Conservation (phyloP, 2,888 invertebrate genomes). For the Cataglyphis cursor region DNA sequence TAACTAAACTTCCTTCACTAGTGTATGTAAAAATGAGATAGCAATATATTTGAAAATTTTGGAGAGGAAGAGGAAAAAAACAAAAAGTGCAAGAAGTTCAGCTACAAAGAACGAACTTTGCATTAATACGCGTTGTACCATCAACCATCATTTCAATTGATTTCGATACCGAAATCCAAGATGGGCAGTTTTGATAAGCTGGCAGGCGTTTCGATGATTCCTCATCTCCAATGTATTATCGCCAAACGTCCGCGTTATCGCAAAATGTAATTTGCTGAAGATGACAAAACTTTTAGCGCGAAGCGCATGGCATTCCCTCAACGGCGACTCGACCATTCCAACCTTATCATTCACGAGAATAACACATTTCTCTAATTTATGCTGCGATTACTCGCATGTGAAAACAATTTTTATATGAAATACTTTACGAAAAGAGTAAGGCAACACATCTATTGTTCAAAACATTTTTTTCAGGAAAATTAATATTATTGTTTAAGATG, state of each 20-base stretch:
- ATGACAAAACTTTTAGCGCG: constrained; percentile 62
- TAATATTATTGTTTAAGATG: background rate
- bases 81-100: background rate
- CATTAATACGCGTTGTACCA: background rate
- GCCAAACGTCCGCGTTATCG: constrained; percentile 51
- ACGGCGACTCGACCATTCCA: constrained; percentile 47
- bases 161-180: constrained; percentile 38
- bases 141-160: too few relatives aligned
- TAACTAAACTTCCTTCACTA: background rate
- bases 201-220: constrained; percentile 35
- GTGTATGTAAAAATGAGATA: background rate
- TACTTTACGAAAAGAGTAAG: background rate
- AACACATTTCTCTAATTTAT: background rate
- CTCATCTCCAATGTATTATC: background rate
- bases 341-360: constrained; percentile 58
- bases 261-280: constrained; percentile 43
- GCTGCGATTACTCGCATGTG: background rate
- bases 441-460: background rate
- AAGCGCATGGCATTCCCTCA: background rate
- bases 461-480: background rate
- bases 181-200: constrained; percentile 55
- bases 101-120: background rate
- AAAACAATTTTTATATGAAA: background rate
- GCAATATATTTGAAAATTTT: background rate
- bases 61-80: background rate